Conservation (phyloP, 2,888 invertebrate species). For the Archips crataeganus region DNA sequence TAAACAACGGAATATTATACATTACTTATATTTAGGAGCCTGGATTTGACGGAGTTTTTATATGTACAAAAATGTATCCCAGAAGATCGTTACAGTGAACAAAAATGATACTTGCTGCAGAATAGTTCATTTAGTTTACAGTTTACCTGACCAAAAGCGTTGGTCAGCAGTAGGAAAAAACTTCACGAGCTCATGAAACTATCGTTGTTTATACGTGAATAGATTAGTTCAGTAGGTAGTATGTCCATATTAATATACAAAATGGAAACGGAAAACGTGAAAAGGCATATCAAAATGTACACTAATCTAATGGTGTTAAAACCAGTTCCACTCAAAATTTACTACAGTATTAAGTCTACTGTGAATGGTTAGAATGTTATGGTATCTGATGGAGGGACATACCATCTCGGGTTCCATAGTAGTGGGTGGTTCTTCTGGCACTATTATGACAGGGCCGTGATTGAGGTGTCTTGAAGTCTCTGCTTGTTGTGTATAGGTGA, state of each 20-base stretch:
- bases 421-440: slow-evolving; percentile 63
- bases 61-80: neutral
- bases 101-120: neutral
- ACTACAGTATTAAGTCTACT: slow-evolving; percentile 40
- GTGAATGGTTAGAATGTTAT: slow-evolving; percentile 51
- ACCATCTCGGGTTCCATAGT: slow-evolving; percentile 75
- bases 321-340: slow-evolving; percentile 60
- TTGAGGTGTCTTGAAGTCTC: slow-evolving; percentile 61
- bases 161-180: neutral
- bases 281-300: slow-evolving; percentile 55
- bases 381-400: slow-evolving; percentile 48
- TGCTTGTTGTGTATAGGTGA: slow-evolving; percentile 59
- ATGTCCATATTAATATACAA: slow-evolving; percentile 47
- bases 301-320: slow-evolving; percentile 68
- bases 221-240: slow-evolving; percentile 62
- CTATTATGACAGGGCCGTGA: slow-evolving; percentile 56
- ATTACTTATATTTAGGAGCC: neutral
- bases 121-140: neutral
- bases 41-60: neutral
- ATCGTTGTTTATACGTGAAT: slow-evolving; percentile 67
- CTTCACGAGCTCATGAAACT: neutral
- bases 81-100: too few species aligned
- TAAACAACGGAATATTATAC: slow-evolving; percentile 58
- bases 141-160: neutral
- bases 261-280: slow-evolving; percentile 64